Evolutionary conservation across 2,888 invertebrate genomes (phyloP).

Genomic region (Malthinus flaveolus): DNA sequence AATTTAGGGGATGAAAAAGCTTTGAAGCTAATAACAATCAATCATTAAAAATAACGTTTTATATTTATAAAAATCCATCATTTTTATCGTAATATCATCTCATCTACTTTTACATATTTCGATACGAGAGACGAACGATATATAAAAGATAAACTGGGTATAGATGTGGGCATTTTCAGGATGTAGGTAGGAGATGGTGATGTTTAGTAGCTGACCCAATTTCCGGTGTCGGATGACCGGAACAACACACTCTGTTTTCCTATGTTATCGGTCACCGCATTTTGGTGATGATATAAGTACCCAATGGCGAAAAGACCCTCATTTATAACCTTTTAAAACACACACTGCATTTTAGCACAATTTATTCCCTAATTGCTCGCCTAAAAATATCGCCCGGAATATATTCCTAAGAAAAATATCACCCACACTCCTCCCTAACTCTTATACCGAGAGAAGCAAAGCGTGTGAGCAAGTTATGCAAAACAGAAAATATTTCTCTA

Average conservation of each 20-base stretch:
- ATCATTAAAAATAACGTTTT: slow-evolving; percentile 28
- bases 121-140: slow-evolving; percentile 30
- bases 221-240: slow-evolving; percentile 49
- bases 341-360: too few species aligned
- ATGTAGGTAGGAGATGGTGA: slow-evolving; percentile 48
- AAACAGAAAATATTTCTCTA: not conserved
- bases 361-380: too few species aligned
- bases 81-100: slow-evolving; percentile 27
- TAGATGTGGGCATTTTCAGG: slow-evolving; percentile 42
- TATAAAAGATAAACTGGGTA: slow-evolving; percentile 37
- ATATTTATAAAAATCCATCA: slow-evolving; percentile 24
- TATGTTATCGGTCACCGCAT: slow-evolving; percentile 42
- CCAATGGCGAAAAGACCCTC: slow-evolving; percentile 3
- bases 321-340: too few species aligned
- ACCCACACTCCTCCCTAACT: too few species aligned
- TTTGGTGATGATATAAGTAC: slow-evolving; percentile 19
- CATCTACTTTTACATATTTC: slow-evolving; percentile 22
- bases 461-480: not conserved
- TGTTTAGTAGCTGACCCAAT: slow-evolving; percentile 52
- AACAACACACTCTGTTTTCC: slow-evolving; percentile 46
- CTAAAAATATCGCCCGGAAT: too few species aligned
- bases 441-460: too few species aligned
- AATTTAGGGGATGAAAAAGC: slow-evolving; percentile 6
- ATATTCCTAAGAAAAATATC: too few species aligned
- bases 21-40: slow-evolving; percentile 19